Evolutionary conservation across 53 echinoderm and acorn worm species (phyloP), one percentile per base, ranked within the genome.

Genomic region (Arbacia lixula): DNA sequence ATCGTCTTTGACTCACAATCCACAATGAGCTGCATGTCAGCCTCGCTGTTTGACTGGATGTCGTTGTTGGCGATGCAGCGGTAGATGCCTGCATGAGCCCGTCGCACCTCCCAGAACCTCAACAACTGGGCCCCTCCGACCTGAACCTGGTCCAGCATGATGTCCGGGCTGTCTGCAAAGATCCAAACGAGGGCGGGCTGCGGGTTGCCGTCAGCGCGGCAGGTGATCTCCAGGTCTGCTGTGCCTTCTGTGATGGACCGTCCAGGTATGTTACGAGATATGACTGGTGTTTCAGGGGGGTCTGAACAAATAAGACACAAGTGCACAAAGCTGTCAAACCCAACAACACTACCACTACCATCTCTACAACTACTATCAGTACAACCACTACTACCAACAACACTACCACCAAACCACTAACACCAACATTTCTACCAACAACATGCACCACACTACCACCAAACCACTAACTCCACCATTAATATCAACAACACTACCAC

Each of bases 11-110:
- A 55, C 76, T 76, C 37, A 76, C 76, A 76, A 2, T 0, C 2
- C 19, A 76, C 76, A 12, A 76, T 56, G 16, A 76, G 57, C 11
- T 55, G 54, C 1, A 19, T 22, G 12, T 54, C 34, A 12, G 4
- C 9, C 10, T 33, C 24, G 33, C 26, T 54, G 2, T 5, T 32
- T 37, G 76, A 36, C 12, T 20, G 37, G 56, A 76, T n/a, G 22
- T 36, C 36, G 37, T 76, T 76, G 25, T 76, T 22, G 11, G 76
- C 76, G 12, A 76, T 19, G 76, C 76, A 76, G 11, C 38, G 30
- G 38, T 76, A 76, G 3, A 76, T 21, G n/a, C 76, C 76, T 9
- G 37, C 56, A 12, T 76, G 17, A 20, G 8, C 6, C 22, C 76
- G 30, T 12, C 39, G 36, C 9, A 76, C 56, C 4, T 36, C 55